Percentiles rank a stretch among this genome's conserved stretches.
These are phyloP conservation scores for Sceloporus undulatus DNA, from an alignment of 2,113 vertebrate genomes.

Conservation along the genomic window DNA sequence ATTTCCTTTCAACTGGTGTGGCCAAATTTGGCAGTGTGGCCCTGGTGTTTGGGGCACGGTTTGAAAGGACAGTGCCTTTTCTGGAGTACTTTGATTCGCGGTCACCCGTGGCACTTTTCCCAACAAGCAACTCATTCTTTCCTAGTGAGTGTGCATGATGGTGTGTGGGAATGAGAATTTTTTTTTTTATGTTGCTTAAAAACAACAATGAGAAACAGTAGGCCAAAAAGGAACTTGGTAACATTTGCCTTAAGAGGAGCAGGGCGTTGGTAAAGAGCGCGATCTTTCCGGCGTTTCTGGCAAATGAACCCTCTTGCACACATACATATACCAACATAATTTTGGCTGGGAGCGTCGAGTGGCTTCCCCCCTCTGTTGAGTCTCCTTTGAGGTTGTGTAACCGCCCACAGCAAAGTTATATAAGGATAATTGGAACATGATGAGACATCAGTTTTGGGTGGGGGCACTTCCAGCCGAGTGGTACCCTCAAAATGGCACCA, in stretches of 20 bases:
- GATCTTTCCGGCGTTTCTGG: neutral
- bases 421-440: constrained; percentile 49
- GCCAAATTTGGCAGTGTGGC: neutral
- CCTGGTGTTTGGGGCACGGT: neutral
- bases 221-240: constrained; percentile 1
- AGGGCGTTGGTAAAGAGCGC: neutral
- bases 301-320: neutral
- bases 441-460: constrained; percentile 38
- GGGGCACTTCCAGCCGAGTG: constrained; percentile 27
- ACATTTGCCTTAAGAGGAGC: too few relatives aligned
- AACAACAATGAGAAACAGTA: neutral
- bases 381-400: constrained; percentile 44
- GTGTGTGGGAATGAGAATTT: neutral
- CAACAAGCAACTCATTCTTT: neutral
- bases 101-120: neutral
- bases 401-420: constrained; percentile 42
- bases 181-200: neutral
- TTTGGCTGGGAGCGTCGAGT: constrained; percentile 23
- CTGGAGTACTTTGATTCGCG: too few relatives aligned
- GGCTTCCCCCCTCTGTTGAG: constrained; percentile 19
- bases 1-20: neutral
- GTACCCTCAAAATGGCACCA: constrained; percentile 41
- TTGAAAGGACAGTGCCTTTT: neutral
- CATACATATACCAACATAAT: neutral
- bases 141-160: neutral